Percentiles rank a stretch among this genome's conserved stretches.
Conservation (phyloP, 2,113 vertebrate species). For the Oriolus oriolus region DNA sequence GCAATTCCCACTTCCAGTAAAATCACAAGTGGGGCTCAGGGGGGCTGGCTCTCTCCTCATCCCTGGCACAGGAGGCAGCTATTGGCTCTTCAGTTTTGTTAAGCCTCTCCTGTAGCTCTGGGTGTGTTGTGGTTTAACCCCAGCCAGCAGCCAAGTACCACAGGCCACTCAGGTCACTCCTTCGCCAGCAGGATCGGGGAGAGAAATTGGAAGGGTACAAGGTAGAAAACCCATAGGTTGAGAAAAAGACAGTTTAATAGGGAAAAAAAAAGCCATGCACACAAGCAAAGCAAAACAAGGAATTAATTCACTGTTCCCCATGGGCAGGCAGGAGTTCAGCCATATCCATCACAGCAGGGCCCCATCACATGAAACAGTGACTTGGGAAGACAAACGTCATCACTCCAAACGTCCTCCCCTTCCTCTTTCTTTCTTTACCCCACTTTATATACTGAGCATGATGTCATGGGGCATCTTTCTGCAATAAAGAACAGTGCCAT, state of each 20-base stretch:
- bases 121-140: neutral
- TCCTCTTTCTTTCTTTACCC: neutral
- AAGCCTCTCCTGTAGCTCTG: neutral
- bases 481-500: neutral
- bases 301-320: neutral
- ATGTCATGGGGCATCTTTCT: neutral
- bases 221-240: neutral
- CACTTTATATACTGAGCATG: neutral
- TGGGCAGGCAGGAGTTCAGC: neutral
- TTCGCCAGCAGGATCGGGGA: neutral
- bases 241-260: neutral
- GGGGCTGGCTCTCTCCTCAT: neutral
- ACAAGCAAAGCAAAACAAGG: neutral
- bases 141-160: neutral
- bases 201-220: neutral
- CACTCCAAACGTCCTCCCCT: neutral
- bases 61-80: neutral
- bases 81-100: neutral
- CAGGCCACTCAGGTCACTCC: neutral
- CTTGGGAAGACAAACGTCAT: neutral
- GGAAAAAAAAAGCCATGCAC: neutral
- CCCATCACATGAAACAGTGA: accelerated
- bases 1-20: neutral
- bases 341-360: neutral
- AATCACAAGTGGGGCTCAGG: neutral